phyloP scores from a whole-genome alignment of 2,797 vertebrate genomes.

The Lagodon rhomboides region DNA sequence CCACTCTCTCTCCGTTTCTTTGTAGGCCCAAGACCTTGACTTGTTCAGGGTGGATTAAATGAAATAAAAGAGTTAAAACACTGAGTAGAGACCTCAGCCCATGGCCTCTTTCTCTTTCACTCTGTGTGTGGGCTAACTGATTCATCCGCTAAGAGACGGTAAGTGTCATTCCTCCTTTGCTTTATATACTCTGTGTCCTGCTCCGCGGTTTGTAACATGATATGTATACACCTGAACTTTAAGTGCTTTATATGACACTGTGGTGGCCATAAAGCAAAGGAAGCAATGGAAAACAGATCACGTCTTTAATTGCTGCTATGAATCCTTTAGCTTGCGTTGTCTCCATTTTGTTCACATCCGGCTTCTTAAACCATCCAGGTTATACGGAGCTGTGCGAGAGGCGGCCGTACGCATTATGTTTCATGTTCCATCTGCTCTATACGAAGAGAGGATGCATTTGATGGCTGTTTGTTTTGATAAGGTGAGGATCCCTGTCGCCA shows the following conservation, averaged over 20 bases:
- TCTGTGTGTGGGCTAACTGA: constrained; percentile 40
- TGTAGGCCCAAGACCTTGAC: constrained; percentile 66
- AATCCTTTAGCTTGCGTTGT: constrained; percentile 8
- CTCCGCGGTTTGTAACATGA: constrained; percentile 28
- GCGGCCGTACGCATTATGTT: not conserved
- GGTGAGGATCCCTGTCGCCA: constrained; percentile 61
- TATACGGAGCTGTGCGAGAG: not conserved
- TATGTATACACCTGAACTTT: constrained; percentile 41
- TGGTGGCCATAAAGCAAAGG: constrained; percentile 12
- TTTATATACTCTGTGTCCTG: constrained; percentile 35
- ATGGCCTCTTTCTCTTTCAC: constrained; percentile 37
- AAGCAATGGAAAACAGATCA: not conserved
- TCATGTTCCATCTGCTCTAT: constrained; percentile 42
- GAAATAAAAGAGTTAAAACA: constrained; percentile 62
- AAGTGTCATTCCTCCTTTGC: constrained; percentile 37
- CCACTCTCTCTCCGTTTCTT: constrained; percentile 49
- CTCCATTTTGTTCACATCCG: not conserved
- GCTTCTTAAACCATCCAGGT: not conserved
- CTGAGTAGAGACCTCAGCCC: constrained; percentile 49
- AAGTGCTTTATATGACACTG: constrained; percentile 26
- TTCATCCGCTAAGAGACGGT: constrained; percentile 39
- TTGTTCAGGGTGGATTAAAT: constrained; percentile 47
- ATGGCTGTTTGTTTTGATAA: constrained; percentile 75
- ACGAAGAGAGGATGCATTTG: constrained; percentile 46
- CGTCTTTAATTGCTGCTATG: not conserved